Evolutionary conservation across 1,140 invertebrate genomes (phyloP), one percentile per base, ranked within the genome.

Genomic region (Drosophila triauraria): DNA sequence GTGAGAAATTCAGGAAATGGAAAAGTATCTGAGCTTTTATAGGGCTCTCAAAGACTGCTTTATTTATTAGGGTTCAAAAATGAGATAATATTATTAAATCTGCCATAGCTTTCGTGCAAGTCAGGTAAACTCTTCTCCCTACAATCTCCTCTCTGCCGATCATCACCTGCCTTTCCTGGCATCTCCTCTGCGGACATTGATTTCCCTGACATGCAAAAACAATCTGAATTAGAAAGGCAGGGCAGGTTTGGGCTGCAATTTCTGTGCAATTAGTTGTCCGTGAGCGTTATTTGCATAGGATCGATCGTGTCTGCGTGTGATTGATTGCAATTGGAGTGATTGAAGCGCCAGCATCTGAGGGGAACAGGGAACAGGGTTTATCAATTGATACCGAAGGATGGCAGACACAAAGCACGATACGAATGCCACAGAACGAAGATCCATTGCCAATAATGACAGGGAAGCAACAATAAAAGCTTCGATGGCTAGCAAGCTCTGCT

Each of bases 341-440:
- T 54, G 62, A 27, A 13, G 51, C 60, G 27, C 48, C 61, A 54
- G 48, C 50, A 20, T 20, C 13, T 10, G 23, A 17, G 20, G 17
- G 20, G 20, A 20, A 20, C 20, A 20, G 20, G 20, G 20, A 20
- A 20, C 20, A 12, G 7, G 1, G 35, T 13, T 17, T 32, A 25
- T 42, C 27, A 65, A 68, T 69, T 69, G 60, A 69, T 68, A 50
- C 25, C 20, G 12, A 46, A 60, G 53, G 25, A 43, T 42, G 1
- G 54, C 13, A 54, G 32, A 38, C 53, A 56, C 53, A 13, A 56
- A 56, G 15, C 54, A 57, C 54, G 20, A 56, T 13, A 12, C 12
- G 51, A 35, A 20, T 35, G n/a, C 51, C 51, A 35, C 7, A 35
- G 13, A 54, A 56, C 20, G 13, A 53, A 13, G 53, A 57, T 61